Evolutionary conservation across 2,113 vertebrate species (phyloP), one percentile per base, ranked within the genome.

Genomic region (Pollachius pollachius): DNA sequence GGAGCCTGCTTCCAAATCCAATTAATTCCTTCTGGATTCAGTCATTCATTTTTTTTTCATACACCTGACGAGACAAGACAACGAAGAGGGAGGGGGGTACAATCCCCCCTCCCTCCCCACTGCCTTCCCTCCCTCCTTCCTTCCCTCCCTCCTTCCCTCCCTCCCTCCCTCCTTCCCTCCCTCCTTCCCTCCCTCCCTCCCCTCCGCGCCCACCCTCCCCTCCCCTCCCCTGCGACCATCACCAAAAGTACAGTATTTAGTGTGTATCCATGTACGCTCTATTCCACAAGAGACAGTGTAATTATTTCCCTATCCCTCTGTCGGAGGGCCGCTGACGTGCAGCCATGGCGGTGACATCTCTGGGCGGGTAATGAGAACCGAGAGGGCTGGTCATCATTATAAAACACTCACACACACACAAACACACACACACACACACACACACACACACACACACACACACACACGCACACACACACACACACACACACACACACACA

Each of bases 21-120:
- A 90, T 90, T 91, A 87, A 92, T 91, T 92, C 88, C 81, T 88
- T 81, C 84, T 91, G 85, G 85, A 89, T 87, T 88, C 87, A 76
- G 89, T 91, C 85, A 85, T 90, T 89, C 37, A 2, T 41, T 41
- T 48, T 48, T 88, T 82, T 90, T 81, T 87, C 7, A 66, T 83
- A 84, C 85, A 81, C 79, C 78, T 83, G 84, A 88, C 37, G 69
- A 85, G 78, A 34, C 54, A 64, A 72, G 64, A 77, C 69, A 25
- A 5, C 25, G 70, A 19, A 62, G 58, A 30, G 70, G 11, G 66
- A 61, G 73, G 57, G 25, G 56, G 66, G 72, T 65, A 68, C 71
- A 80, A 81, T 69, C 86, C 81, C 81, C 54, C 54, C 16, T 17
- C 17, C 54, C 54, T n/a, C 17, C 54, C 54, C 17, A 1, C 54